Evolutionary conservation across 2,113 vertebrate genomes (phyloP), one percentile per base, ranked within the genome.

Genomic region (Neolamprologus toae): DNA sequence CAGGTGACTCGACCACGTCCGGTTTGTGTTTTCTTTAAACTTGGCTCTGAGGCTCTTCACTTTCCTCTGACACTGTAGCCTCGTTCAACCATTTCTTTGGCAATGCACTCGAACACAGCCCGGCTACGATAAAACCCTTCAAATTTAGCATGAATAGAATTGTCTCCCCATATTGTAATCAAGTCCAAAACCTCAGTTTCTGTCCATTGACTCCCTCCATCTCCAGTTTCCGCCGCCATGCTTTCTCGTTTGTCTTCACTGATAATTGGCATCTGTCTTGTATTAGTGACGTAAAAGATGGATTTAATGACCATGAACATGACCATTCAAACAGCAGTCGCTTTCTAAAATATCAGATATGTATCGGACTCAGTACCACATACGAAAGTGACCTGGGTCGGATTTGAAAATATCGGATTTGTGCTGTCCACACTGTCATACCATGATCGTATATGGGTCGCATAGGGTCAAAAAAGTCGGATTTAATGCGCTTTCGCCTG

Each of bases 71-170:
- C 54, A 57, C 54, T 26, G 54, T 57, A 26, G 54, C 12, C 51
- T 57, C 1, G 12, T 57, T 57, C 54, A 57, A 2, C 54, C 21
- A 57, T 26, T 57, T 57, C 12, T 8, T 57, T 57, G 54, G 21
- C 54, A 57, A 57, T 57, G 12, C 54, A 57, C 21, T 26, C 4
- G 7, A 57, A 57, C 21, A 5, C 21, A 57, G 12, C 12, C 54
- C 12, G 2, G 54, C 0, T 57, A 57, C 7, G 2, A 26, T 14
- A 26, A 0, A 0, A 55, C 6, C 0, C 6, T 13, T 23, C 53
- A 54, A 23, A 23, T 54, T 54, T 13, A 54, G 11, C 54, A 26
- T 55, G 54, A 54, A 54, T 1, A 54, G 10, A 54, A 54, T 12
- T 54, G 53, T 54, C 53, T 54, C 10, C 53, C 6, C 1, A 54